Base-by-base conservation (phyloP, 2,797 vertebrate genomes). In the Dallia pectoralis region DNA sequence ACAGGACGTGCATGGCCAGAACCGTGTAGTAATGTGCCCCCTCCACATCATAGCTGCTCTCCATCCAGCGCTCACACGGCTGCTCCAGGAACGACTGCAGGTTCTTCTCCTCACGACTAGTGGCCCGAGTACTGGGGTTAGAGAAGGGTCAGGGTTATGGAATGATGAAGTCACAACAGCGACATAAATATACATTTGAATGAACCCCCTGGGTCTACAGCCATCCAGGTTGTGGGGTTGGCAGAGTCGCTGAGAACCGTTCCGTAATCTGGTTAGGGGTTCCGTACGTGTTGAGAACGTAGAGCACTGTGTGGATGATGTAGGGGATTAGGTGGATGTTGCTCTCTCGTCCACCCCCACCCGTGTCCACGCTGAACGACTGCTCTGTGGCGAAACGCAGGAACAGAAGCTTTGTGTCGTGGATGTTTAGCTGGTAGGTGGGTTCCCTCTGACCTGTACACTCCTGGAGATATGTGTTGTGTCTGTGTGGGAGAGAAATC, bases 251-350 rank as follows among this genome's bases (percentile, higher is more conserved):
- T 18, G n/a, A 19, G 51, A 53, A 19, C 16, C 8, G 16, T 32
- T 0, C 4, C 22, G 64, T 19, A 32, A 15, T 12, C 16, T 65
- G 11, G 22, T 22, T 3, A 18, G 4, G 12, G 22, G 53, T 27
- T 11, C 22, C 11, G 19, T 6, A 59, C 53, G 53, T 59, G 53
- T 27, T 25, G 25, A 3, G 49, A 1, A 59, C 53, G 18, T 59
- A 99, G 88, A 99, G 98, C 90, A 99, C 97, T 4, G 97, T 99
- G 92, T 99, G 98, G 85, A 99, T 94, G 87, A 99, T 97, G 93
- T 99, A 99, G 0, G 97, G 97, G 85, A 99, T 98, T 88, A 99
- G 96, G 93, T 99, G 97, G 77, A 99, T 95, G 93, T 99, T 99
- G 94, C 97, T 99, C 91, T 99, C 97, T 11, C 98, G 91, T 61